Conservation (phyloP, 1,140 invertebrate species). For the Calycopis cecrops region DNA sequence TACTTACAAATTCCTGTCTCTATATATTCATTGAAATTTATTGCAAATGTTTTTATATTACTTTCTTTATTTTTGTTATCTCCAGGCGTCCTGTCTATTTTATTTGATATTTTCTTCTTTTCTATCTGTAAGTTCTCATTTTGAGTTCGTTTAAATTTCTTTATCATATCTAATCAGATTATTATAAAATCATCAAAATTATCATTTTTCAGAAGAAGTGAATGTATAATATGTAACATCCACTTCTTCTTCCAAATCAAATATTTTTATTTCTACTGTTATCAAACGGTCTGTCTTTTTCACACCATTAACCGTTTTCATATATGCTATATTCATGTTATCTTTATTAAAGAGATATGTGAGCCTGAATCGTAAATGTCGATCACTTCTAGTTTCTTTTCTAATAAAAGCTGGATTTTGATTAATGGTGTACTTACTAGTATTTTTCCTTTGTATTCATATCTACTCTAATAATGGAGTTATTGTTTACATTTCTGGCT, state of each 20-base stretch:
- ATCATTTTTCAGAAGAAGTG: no score
- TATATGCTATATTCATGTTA: constrained; percentile 10
- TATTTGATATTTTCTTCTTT: constrained; percentile 26
- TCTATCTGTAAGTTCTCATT: constrained; percentile 25
- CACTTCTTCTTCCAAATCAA: constrained; percentile 4
- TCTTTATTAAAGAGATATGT: constrained; percentile 11
- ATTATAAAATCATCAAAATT: constrained; percentile 26
- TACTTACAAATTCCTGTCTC: constrained; percentile 16
- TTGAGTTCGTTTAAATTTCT: constrained; percentile 25
- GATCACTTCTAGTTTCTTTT: constrained; percentile 13
- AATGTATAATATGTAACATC: constrained; percentile 8
- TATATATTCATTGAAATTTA: constrained; percentile 20
- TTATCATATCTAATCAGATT: constrained; percentile 24
- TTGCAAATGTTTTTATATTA: constrained; percentile 15
- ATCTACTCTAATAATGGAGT: constrained; percentile 17
- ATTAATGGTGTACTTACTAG: constrained; percentile 14
- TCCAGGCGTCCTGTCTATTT: constrained; percentile 14
- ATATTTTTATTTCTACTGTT: constrained; percentile 7
- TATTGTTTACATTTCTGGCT: constrained; percentile 12
- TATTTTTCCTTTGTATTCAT: constrained; percentile 14
- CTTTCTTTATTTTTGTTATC: constrained; percentile 19
- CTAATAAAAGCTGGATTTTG: constrained; percentile 13
- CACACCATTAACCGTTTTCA: constrained; percentile 11
- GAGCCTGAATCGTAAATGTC: constrained; percentile 9
- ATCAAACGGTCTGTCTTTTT: constrained; percentile 4